Evolutionary conservation across 2,113 vertebrate species (phyloP).

Genomic region (Pungitius pungitius): DNA sequence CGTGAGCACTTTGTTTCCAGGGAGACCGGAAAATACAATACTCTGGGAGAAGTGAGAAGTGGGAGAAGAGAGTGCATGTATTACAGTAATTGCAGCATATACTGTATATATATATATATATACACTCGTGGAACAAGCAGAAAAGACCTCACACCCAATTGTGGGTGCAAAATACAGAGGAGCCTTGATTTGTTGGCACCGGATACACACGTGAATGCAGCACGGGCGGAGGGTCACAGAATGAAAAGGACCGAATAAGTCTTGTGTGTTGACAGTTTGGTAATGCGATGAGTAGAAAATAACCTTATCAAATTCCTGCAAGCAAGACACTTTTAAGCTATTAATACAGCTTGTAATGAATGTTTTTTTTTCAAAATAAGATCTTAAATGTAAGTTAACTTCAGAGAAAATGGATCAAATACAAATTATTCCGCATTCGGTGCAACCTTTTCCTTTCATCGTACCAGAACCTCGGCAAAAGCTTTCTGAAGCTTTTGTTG

Average conservation of each 20-base stretch:
- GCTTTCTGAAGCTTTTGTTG: constrained; percentile 55
- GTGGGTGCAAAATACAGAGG: constrained; percentile 1
- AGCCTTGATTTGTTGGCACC: neutral
- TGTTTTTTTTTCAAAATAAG: constrained; percentile 42
- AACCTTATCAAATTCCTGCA: constrained; percentile 35
- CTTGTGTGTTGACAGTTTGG: constrained; percentile 42
- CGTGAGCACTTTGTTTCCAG: constrained; percentile 32
- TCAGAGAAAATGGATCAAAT: constrained; percentile 51
- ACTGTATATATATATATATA: too few species aligned
- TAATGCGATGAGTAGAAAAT: constrained; percentile 49
- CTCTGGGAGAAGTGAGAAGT: neutral
- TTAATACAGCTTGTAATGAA: constrained; percentile 46
- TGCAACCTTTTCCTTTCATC: constrained; percentile 7
- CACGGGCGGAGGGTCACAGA: constrained; percentile 20
- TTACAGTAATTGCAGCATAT: constrained; percentile 13
- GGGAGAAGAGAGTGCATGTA: constrained; percentile 7
- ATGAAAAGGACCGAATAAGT: constrained; percentile 33
- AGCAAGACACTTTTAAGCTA: constrained; percentile 43
- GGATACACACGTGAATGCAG: neutral
- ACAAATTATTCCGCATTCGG: constrained; percentile 21
- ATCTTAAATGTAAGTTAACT: constrained; percentile 45
- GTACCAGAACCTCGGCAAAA: constrained; percentile 25
- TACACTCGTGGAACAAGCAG: neutral
- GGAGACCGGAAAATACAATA: constrained; percentile 43
- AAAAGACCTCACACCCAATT: neutral